Percentiles rank a stretch among this genome's conserved stretches.
These are phyloP conservation scores for Percopsis transmontana DNA, from an alignment of 2,113 vertebrate species.

Conservation along the genomic window DNA sequence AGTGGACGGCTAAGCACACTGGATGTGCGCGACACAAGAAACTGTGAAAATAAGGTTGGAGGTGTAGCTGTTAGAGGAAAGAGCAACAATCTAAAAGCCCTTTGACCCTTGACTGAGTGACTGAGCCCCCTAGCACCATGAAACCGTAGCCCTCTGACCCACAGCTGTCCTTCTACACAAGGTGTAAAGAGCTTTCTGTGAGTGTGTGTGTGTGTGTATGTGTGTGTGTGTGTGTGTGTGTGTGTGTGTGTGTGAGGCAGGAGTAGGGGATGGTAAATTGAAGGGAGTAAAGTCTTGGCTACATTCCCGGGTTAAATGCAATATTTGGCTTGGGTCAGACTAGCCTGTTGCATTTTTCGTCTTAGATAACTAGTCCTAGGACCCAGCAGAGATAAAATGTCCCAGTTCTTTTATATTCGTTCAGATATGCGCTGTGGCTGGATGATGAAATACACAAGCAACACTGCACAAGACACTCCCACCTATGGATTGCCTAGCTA, in stretches of 20 bases:
- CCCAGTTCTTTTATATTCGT: background rate
- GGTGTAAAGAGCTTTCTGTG: background rate
- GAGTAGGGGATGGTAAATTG: background rate
- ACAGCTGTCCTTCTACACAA: slow-evolving; percentile 11
- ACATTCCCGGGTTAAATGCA: too few relatives aligned
- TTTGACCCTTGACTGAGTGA: slow-evolving; percentile 53
- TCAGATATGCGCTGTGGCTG: slow-evolving; percentile 59
- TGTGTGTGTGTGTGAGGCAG: background rate
- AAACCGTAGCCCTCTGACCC: slow-evolving; percentile 40
- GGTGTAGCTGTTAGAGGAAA: slow-evolving; percentile 26
- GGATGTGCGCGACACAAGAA: slow-evolving; percentile 47
- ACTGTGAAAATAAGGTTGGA: slow-evolving; percentile 5
- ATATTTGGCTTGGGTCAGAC: background rate
- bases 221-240: background rate
- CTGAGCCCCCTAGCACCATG: slow-evolving; percentile 29
- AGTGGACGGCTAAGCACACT: slow-evolving; percentile 33
- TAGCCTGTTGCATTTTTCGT: slow-evolving; percentile 16
- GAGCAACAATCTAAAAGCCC: slow-evolving; percentile 28
- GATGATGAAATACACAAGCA: slow-evolving; percentile 74
- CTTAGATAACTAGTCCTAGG: background rate
- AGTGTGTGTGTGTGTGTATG: background rate
- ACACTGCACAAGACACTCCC: slow-evolving; percentile 53
- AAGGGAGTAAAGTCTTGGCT: too few relatives aligned
- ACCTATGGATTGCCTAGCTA: slow-evolving; percentile 63
- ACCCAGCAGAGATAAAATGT: slow-evolving; percentile 19